Evolutionary conservation across 2,113 vertebrate genomes (phyloP), one percentile per base, ranked within the genome.

Genomic region (Conger conger): DNA sequence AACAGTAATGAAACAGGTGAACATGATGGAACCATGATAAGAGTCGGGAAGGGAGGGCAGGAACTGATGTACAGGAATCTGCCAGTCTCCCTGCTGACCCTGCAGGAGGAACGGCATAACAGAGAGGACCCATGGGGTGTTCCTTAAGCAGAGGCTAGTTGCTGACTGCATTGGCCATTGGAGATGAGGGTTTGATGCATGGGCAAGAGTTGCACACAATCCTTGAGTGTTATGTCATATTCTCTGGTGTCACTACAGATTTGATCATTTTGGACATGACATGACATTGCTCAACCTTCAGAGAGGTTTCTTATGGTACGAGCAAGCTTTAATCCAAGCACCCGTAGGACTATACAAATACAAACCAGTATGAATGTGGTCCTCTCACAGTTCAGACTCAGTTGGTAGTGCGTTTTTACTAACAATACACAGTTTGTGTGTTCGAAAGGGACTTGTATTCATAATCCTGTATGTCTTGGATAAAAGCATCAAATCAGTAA

Each of bases 71-170:
- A 73, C 20, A n/a, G 68, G 68, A 73, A 9, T 27, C 68, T 80
- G 81, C 84, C 60, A 82, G 80, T 23, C 83, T 60, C 23, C 60
- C 20, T 33, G 27, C 84, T 79, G 84, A 83, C 53, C 33, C 54
- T 80, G 20, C 60, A n/a, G 60, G 68, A 73, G 68, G n/a, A 73
- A n/a, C 6, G 27, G 68, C 68, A 73, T 4, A 73, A 11, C 6
- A 68, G 54, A 77, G 23, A 85, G 30, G n/a, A n/a, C n/a, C n/a
- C n/a, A n/a, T n/a, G n/a, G n/a, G n/a, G 84, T 36, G 86, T 36
- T 17, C 68, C 88, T 84, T 86, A 20, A 79, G 17, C 79, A 35
- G 40, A 4, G 77, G 85, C 85, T 85, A 86, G 88, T 13, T 50
- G 18, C 76, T 82, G 53, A 27, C 33, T 82, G 73, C 76, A 84